A percentile compares a stretch with the other conserved stretches of the same genome.
phyloP scores from a whole-genome alignment of 2,797 vertebrate species.

The Ataeniobius toweri region DNA sequence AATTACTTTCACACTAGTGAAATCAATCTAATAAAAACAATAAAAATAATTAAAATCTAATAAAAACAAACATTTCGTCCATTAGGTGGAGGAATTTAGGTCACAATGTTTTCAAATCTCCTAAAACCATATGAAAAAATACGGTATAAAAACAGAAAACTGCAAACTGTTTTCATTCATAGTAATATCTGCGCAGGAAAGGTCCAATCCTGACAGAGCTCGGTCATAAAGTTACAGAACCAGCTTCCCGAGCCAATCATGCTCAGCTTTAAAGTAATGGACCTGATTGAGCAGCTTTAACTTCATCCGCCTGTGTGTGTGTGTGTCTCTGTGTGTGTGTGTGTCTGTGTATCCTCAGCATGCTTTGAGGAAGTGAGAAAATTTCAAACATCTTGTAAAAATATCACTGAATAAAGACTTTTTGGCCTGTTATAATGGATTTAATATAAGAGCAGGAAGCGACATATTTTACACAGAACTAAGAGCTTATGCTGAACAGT shows the following conservation, averaged over 20 bases:
- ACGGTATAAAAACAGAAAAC: background rate
- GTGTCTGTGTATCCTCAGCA: background rate
- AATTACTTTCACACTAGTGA: too few relatives aligned
- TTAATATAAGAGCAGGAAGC: conserved; percentile 6
- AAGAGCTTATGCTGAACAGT: conserved; percentile 23
- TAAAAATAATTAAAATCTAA: background rate
- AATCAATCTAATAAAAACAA: too few relatives aligned
- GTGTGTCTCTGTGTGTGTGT: too few relatives aligned
- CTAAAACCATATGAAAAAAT: background rate
- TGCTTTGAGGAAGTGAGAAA: conserved; percentile 31
- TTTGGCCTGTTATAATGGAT: background rate
- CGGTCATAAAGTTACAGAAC: background rate
- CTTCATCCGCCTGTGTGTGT: background rate
- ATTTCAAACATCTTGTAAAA: conserved; percentile 2
- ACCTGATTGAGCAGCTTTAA: conserved; percentile 5
- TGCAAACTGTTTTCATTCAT: background rate
- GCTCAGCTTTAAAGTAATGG: conserved; percentile 38
- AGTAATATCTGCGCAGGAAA: background rate
- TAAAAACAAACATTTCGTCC: background rate
- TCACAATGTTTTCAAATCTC: background rate
- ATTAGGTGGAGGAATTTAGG: background rate
- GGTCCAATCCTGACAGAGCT: background rate
- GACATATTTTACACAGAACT: conserved; percentile 25
- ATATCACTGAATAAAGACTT: conserved; percentile 14
- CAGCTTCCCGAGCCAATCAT: conserved; percentile 29